Conservation (phyloP, 2,888 invertebrate genomes). For the Lycia hirtaria region DNA sequence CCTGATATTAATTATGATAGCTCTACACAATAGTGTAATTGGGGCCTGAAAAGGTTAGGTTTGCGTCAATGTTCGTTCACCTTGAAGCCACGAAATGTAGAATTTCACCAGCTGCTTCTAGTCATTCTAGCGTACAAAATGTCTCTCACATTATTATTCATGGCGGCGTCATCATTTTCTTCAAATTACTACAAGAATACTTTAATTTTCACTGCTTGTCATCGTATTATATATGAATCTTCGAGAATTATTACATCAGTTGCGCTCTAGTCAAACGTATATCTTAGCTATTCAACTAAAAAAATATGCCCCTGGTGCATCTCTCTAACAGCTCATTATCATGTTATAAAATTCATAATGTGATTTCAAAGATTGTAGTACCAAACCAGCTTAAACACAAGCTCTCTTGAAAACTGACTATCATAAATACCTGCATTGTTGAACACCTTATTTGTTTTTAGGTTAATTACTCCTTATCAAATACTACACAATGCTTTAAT, state of each 20-base stretch:
- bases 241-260: too few species aligned
- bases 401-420: background rate
- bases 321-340: too few species aligned
- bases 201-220: too few species aligned
- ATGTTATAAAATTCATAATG: too few species aligned
- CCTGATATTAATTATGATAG: background rate
- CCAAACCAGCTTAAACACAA: background rate
- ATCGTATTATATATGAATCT: too few species aligned
- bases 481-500: background rate
- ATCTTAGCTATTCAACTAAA: too few species aligned
- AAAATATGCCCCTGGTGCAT: too few species aligned
- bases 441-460: background rate
- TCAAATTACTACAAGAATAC: background rate
- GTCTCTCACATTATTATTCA: conserved; percentile 35
- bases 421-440: background rate
- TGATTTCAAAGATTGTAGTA: too few species aligned
- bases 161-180: background rate
- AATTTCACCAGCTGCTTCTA: conserved; percentile 23
- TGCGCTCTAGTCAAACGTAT: too few species aligned
- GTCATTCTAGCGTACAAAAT: conserved; percentile 37
- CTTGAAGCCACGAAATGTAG: conserved; percentile 36
- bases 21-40: background rate
- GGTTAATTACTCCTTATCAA: background rate
- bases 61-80: conserved; percentile 38
- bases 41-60: conserved; percentile 23